phyloP scores from a whole-genome alignment of 2,797 vertebrate species.

The Antrozous pallidus region DNA sequence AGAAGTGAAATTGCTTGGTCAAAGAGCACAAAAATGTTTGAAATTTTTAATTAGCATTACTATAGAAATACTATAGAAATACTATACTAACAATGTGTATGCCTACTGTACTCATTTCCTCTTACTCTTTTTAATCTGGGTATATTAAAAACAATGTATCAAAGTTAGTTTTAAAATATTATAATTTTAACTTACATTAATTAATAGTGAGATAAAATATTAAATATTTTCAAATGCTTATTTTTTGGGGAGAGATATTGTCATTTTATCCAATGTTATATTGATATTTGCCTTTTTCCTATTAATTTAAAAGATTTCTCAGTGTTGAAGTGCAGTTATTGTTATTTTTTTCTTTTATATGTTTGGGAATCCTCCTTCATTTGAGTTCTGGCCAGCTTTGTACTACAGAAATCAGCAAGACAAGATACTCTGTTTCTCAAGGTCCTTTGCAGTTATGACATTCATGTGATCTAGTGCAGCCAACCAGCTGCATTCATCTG shows the following conservation, averaged over 20 bases:
- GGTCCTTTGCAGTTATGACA: background rate
- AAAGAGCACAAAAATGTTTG: background rate
- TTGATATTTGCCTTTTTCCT: background rate
- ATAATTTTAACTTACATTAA: constrained; percentile 4
- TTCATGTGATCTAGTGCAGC: background rate
- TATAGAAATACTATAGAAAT: constrained; percentile 37
- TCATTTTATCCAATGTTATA: background rate
- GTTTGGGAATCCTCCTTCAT: background rate
- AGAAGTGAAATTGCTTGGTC: constrained; percentile 27
- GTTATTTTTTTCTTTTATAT: background rate
- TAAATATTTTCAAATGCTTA: constrained; percentile 8
- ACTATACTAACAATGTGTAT: background rate
- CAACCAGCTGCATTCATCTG: background rate
- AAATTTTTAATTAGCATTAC: background rate
- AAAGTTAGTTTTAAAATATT: background rate
- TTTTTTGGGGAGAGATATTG: background rate
- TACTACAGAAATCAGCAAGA: background rate
- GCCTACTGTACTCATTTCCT: background rate
- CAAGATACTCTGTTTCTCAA: background rate
- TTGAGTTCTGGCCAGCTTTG: background rate
- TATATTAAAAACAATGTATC: background rate
- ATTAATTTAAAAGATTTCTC: constrained; percentile 9
- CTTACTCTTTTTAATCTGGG: background rate
- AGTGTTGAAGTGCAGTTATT: background rate
- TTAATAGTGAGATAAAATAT: background rate